Base-by-base conservation (phyloP, 2,888 invertebrate species). In the Notodonta ziczac region DNA sequence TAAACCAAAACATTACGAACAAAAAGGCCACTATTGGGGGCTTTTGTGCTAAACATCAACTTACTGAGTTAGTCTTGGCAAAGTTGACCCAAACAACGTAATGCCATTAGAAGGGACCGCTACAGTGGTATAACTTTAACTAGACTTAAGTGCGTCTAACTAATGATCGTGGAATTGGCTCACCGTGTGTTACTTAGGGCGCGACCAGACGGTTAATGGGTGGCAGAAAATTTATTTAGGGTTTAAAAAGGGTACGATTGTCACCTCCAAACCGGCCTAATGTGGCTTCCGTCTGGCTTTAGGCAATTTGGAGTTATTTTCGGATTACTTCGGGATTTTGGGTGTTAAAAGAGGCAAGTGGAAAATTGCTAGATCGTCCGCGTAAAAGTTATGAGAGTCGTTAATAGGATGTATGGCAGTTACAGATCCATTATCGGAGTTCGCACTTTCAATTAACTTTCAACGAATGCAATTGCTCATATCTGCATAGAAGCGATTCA, bases 51-150 rank as follows among this genome's bases (percentile, higher is more conserved):
- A 58, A 69, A 56, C 52, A 61, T 58, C 63, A 68, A 69, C 61
- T 67, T 67, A 60, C 61, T 56, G 59, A 62, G 63, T 67, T 60
- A 63, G 67, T 65, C 73, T 72, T 67, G 63, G 64, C 50, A 54
- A 62, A 74, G 63, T 71, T 70, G 69, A 71, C 69, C 76, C 68
- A 69, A 78, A 80, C 76, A 76, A 71, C 75, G 69, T 72, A 70
- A 76, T 73, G 70, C 77, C 80, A 77, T 79, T 80, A 78, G 72
- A 64, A 70, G 69, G 73, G 70, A 63, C 72, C 62, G 70, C 65
- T 60, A 70, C 63, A 59, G 61, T 35, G 60, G 53, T 71, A 67
- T 67, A 71, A 73, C 56, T 69, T 69, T 59, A 70, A 65, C 65
- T 59, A 58, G 63, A 77, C 66, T 76, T 72, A 77, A 69, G 72